phyloP scores from a whole-genome alignment of 2,888 invertebrate species.

The Drosophila pseudotakahashii region DNA sequence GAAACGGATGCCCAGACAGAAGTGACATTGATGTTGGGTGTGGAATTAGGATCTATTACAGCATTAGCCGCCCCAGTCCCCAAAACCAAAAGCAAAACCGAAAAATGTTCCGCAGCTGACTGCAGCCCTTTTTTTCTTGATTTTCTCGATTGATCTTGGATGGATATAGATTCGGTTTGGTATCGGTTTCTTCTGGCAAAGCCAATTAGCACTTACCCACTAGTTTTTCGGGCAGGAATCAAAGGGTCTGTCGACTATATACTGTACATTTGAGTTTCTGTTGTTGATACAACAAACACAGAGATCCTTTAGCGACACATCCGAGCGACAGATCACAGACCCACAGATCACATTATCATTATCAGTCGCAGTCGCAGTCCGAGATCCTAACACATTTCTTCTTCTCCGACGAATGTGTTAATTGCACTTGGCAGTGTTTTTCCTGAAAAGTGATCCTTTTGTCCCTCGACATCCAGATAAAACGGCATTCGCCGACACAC shows the following conservation, averaged over 20 bases:
- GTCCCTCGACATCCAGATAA: slow-evolving; percentile 51
- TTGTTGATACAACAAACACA: slow-evolving; percentile 61
- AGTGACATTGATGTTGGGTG: slow-evolving; percentile 20
- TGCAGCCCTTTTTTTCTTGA: slow-evolving; percentile 45
- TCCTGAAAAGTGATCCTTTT: slow-evolving; percentile 77
- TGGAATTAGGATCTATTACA: slow-evolving; percentile 34
- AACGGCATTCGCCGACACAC: slow-evolving; percentile 67
- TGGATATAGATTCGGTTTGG: slow-evolving; percentile 7
- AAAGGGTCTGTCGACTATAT: neutral
- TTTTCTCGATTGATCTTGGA: neutral
- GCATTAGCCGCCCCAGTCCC: neutral
- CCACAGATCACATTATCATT: slow-evolving; percentile 69
- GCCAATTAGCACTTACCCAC: slow-evolving; percentile 74
- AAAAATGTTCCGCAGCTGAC: slow-evolving; percentile 55
- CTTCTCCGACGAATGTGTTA: slow-evolving; percentile 61
- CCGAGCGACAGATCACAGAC: slow-evolving; percentile 26
- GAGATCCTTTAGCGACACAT: slow-evolving; percentile 60
- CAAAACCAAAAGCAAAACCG: neutral
- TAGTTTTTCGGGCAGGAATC: slow-evolving; percentile 62
- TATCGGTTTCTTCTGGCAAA: slow-evolving; percentile 43
- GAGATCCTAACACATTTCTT: slow-evolving; percentile 51
- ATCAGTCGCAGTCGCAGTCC: slow-evolving; percentile 47
- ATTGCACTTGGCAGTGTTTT: slow-evolving; percentile 78
- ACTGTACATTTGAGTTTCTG: slow-evolving; percentile 21
- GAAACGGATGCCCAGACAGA: slow-evolving; percentile 18